Evolutionary conservation across 1,140 invertebrate genomes (phyloP).

Genomic region (Thereuonema tuberculata): DNA sequence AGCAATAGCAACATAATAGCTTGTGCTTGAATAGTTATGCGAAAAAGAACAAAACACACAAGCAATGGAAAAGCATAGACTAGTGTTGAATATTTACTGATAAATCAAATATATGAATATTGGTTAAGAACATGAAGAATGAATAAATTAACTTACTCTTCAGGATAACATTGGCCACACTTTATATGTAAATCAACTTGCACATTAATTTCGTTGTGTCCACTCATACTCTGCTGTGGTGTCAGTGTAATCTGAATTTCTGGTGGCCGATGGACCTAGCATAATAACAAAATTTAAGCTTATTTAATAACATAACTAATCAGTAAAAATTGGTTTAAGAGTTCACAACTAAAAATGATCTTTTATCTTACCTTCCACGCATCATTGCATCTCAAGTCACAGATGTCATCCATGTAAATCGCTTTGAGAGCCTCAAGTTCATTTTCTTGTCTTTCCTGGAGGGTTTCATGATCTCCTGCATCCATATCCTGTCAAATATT

Average conservation of each 20-base stretch:
- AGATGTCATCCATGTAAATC: conserved; percentile 30
- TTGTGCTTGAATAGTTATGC: no score
- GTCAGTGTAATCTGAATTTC: conserved; percentile 48
- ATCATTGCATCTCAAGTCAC: conserved; percentile 27
- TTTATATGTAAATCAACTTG: conserved; percentile 51
- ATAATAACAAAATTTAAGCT: neutral
- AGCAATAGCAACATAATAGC: no score
- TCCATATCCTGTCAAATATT: no score
- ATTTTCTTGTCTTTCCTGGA: conserved; percentile 49
- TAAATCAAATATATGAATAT: no score
- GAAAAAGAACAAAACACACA: no score
- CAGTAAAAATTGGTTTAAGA: neutral
- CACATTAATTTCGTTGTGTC: conserved; percentile 42
- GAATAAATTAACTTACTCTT: conserved; percentile 49
- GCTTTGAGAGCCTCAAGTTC: conserved; percentile 58
- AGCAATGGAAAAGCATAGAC: no score
- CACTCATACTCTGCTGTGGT: conserved; percentile 50
- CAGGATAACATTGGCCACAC: conserved; percentile 52
- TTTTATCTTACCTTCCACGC: conserved; percentile 26
- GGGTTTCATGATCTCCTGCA: conserved; percentile 31
- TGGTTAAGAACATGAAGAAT: no score
- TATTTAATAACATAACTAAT: neutral
- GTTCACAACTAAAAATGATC: neutral
- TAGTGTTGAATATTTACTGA: no score
- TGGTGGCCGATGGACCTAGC: conserved; percentile 45